These are phyloP conservation scores for Scaptomyza flava DNA, from an alignment of 2,888 invertebrate genomes.

Conservation along the genomic window DNA sequence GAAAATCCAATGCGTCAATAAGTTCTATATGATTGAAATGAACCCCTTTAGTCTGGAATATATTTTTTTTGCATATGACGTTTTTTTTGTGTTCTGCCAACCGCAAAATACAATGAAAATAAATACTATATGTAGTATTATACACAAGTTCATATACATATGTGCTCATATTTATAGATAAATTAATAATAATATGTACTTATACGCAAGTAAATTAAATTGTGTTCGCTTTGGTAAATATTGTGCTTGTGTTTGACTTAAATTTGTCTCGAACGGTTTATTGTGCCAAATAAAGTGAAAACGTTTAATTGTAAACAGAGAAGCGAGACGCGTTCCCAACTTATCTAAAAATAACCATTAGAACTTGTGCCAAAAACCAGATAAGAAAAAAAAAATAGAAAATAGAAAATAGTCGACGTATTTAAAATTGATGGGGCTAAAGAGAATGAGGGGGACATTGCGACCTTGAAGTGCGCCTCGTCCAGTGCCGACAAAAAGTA, in stretches of 20 bases:
- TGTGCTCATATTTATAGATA: no score
- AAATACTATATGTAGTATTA: constrained; percentile 18
- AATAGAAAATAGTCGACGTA: constrained; percentile 4
- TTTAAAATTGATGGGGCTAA: background rate
- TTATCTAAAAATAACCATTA: constrained; percentile 71
- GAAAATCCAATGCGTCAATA: no score
- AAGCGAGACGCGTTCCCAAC: constrained; percentile 44
- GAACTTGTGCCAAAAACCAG: constrained; percentile 72
- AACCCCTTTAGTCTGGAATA: background rate
- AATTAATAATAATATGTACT: no score
- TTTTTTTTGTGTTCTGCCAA: constrained; percentile 18
- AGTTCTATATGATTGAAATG: background rate
- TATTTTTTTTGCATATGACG: no score
- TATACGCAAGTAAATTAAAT: constrained; percentile 12
- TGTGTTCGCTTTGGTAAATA: constrained; percentile 29
- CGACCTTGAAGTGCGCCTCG: constrained; percentile 62
- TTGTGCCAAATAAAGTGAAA: constrained; percentile 53
- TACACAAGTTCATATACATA: constrained; percentile 5
- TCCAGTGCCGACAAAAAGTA: constrained; percentile 27
- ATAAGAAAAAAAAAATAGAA: constrained; percentile 35
- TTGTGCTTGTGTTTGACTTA: constrained; percentile 26
- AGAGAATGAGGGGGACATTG: constrained; percentile 2
- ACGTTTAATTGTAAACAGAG: background rate
- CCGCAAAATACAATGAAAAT: constrained; percentile 35
- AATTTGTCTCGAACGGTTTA: constrained; percentile 32